Conservation (phyloP, 2,888 invertebrate genomes). For the Callosobruchus maculatus region DNA sequence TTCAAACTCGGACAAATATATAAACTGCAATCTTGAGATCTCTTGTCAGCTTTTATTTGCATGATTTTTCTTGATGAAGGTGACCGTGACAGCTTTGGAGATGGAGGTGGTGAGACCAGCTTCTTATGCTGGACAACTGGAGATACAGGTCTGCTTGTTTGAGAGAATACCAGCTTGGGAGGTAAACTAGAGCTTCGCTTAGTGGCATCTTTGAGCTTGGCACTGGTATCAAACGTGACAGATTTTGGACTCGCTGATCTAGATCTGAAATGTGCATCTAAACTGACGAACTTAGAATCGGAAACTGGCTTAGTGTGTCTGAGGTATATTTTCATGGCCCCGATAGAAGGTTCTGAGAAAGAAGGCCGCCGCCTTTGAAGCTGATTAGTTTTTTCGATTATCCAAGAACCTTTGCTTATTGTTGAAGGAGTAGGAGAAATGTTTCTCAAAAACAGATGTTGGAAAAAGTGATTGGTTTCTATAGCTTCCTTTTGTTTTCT, state of each 20-base stretch:
- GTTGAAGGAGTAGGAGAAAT: slow-evolving; percentile 44
- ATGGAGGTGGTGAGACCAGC: slow-evolving; percentile 19
- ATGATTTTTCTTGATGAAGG: slow-evolving; percentile 37
- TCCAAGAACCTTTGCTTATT: slow-evolving; percentile 53
- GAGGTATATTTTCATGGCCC: slow-evolving; percentile 61
- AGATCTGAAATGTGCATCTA: slow-evolving; percentile 56
- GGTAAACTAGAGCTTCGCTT: slow-evolving; percentile 52
- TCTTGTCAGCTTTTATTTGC: slow-evolving; percentile 22
- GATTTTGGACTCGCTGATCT: slow-evolving; percentile 57
- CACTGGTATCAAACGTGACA: slow-evolving; percentile 51
- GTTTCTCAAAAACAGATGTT: slow-evolving; percentile 64
- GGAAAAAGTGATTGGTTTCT: slow-evolving; percentile 65
- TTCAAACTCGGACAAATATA: slow-evolving; percentile 38
- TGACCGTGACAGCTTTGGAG: slow-evolving; percentile 31
- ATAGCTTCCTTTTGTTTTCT: slow-evolving; percentile 58
- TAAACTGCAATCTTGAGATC: slow-evolving; percentile 19
- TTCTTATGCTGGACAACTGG: slow-evolving; percentile 28
- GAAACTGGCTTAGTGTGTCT: slow-evolving; percentile 68
- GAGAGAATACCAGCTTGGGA: slow-evolving; percentile 46
- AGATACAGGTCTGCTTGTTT: slow-evolving; percentile 34
- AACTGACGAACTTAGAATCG: slow-evolving; percentile 66
- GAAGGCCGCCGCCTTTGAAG: slow-evolving; percentile 52
- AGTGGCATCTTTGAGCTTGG: slow-evolving; percentile 4
- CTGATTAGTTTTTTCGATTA: slow-evolving; percentile 66
- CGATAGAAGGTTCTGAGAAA: slow-evolving; percentile 54